Conservation (phyloP, 2,113 vertebrate genomes). For the Neodontobutis hainanensis region DNA sequence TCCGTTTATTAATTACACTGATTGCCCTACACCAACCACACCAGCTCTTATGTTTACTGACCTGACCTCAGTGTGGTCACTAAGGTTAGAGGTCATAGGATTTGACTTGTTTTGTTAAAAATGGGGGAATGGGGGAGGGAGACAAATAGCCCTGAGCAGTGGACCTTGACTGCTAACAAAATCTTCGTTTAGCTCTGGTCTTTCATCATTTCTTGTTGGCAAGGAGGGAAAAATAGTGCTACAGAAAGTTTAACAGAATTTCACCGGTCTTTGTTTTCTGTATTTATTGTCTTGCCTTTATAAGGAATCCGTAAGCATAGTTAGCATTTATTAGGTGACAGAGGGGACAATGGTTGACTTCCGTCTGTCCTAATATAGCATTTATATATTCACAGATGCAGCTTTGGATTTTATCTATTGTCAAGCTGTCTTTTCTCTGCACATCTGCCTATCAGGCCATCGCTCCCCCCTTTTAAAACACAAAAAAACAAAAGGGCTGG, state of each 20-base stretch:
- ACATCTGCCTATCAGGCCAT: constrained; percentile 62
- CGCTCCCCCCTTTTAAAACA: constrained; percentile 32
- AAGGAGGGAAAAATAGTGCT: neutral
- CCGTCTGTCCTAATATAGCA: constrained; percentile 57
- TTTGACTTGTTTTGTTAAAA: constrained; percentile 25
- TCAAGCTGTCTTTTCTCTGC: constrained; percentile 57
- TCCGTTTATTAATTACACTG: constrained; percentile 40
- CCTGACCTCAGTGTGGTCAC: constrained; percentile 41
- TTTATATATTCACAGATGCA: constrained; percentile 60
- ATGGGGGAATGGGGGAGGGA: neutral
- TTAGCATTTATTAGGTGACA: constrained; percentile 44
- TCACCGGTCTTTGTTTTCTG: neutral
- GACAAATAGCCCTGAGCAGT: constrained; percentile 22
- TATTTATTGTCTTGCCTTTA: constrained; percentile 1
- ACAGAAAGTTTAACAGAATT: neutral
- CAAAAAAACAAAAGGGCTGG: neutral
- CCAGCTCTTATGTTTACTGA: constrained; percentile 53
- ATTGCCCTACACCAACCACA: constrained; percentile 37
- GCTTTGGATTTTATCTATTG: constrained; percentile 43
- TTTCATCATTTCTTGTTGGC: constrained; percentile 22
- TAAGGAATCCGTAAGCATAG: neutral
- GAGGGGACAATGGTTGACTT: constrained; percentile 46
- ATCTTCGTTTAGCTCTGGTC: constrained; percentile 8
- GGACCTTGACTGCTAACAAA: constrained; percentile 56
- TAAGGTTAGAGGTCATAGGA: constrained; percentile 44